Base-by-base conservation (phyloP, 1,140 invertebrate genomes). In the Drosophila funebris region DNA sequence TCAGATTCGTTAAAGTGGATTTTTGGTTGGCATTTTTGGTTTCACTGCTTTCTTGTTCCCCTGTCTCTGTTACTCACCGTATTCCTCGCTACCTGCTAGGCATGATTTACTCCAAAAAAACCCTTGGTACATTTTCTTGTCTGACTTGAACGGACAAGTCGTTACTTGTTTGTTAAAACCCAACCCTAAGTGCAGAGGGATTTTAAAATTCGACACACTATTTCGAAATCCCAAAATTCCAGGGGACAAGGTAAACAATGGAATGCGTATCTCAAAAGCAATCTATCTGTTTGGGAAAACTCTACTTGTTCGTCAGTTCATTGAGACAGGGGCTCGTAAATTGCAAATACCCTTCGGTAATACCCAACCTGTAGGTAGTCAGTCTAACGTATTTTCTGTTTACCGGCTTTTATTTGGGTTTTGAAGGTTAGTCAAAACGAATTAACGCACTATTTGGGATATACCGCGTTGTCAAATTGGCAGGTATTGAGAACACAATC, bases 341-440 rank as follows among this genome's bases (percentile, higher is more conserved):
- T 69, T 62, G 62, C 57, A 67, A 53, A 54, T 41, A 20, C 57
- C 29, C 48, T 36, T n/a, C 58, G 66, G 66, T 31, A 44, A n/a
- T n/a, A n/a, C n/a, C 44, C 74, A 80, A 80, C 73, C 77, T 77
- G 81, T 87, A 69, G 70, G 57, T 60, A 44, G 58, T 7, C n/a
- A 79, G 70, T 61, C 76, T 88, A 88, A 88, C 83, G 83, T 83
- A 79, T 79, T 88, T 73, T 67, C 76, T 62, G 61, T 62, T 64
- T 78, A 64, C 82, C 57, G 67, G 61, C 64, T 37, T 44, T 60
- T 53, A 61, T 64, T 60, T 75, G 58, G 24, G 37, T 71, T 62
- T 70, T 69, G 76, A 88, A 88, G 83, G 83, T 83, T 84, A 88
- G 84, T 83, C 73, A 88, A 88, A 88, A 79, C 87, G 73, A 77